Percentiles rank a stretch among this genome's conserved stretches.
Conservation (phyloP, 37 sponge, comb jelly and placozoan genomes). For the Ianthella basta region DNA sequence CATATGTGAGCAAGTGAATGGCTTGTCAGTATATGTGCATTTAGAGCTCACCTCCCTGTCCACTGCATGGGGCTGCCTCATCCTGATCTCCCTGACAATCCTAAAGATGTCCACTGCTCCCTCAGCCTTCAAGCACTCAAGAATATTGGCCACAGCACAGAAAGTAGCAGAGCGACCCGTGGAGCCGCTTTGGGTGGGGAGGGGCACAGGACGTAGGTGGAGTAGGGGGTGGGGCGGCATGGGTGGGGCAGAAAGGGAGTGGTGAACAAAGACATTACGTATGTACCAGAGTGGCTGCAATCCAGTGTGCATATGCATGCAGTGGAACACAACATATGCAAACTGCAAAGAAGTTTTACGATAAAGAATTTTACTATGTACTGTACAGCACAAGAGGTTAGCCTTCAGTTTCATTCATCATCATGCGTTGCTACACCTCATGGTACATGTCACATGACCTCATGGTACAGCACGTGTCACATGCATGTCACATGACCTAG, state of each 20-base stretch:
- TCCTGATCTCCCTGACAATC: slow-evolving; percentile 61
- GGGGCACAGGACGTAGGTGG: no score
- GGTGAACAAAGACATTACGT: no score
- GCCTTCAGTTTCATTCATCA: no score
- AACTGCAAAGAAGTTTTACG: no score
- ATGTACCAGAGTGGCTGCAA: not conserved
- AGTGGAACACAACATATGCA: no score
- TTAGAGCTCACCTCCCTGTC: slow-evolving; percentile 47
- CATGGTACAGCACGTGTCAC: no score
- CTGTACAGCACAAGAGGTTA: no score
- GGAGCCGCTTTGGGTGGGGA: slow-evolving; percentile 30
- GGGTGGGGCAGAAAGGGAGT: not conserved
- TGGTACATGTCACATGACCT: no score
- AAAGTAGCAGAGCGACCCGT: slow-evolving; percentile 76
- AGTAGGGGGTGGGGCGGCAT: not conserved
- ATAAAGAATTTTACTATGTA: no score
- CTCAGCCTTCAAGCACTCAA: slow-evolving; percentile 82
- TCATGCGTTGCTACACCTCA: no score
- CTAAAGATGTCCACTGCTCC: slow-evolving; percentile 67
- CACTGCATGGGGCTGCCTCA: slow-evolving; percentile 70
- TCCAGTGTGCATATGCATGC: not conserved
- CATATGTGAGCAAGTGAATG: slow-evolving; percentile 33
- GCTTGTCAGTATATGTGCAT: no score
- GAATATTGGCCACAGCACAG: slow-evolving; percentile 51
- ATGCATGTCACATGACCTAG: not conserved